Percentiles rank a stretch among this genome's conserved stretches.
Conservation (phyloP, 2,888 invertebrate genomes). For the Scelioninae gen. 2 region DNA sequence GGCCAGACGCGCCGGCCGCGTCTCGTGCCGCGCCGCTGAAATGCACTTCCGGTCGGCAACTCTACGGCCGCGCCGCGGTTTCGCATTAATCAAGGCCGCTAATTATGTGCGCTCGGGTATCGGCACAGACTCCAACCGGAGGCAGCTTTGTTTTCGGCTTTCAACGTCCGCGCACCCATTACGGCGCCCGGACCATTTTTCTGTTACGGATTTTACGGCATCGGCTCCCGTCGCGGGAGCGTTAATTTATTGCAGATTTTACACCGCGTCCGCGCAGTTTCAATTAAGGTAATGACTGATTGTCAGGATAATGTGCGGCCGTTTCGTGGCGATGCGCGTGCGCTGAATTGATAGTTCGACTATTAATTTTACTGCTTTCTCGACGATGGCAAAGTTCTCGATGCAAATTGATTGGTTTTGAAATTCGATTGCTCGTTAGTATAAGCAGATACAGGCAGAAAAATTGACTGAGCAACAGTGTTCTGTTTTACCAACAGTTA, state of each 20-base stretch:
- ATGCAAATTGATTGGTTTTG: too few relatives aligned
- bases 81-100: slow-evolving; percentile 57
- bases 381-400: too few relatives aligned
- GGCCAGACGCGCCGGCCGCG: slow-evolving; percentile 23
- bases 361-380: too few relatives aligned
- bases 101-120: slow-evolving; percentile 56
- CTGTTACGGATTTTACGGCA: slow-evolving; percentile 15
- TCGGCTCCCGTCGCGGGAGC: slow-evolving; percentile 9
- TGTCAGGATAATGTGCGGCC: background rate
- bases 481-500: too few relatives aligned
- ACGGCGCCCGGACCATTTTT: slow-evolving; percentile 27
- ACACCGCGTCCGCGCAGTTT: slow-evolving; percentile 16
- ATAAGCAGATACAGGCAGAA: too few relatives aligned
- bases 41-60: slow-evolving; percentile 48
- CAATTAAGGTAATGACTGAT: slow-evolving; percentile 29
- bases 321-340: too few relatives aligned
- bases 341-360: too few relatives aligned
- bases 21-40: slow-evolving; percentile 33
- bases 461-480: too few relatives aligned
- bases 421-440: too few relatives aligned
- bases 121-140: slow-evolving; percentile 30
- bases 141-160: slow-evolving; percentile 45
- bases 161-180: slow-evolving; percentile 20
- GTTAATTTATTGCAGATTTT: slow-evolving; percentile 32
- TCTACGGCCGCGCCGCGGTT: slow-evolving; percentile 46